Evolutionary conservation across 2,888 invertebrate genomes (phyloP), one percentile per base, ranked within the genome.

Genomic region (Encarsia formosa): DNA sequence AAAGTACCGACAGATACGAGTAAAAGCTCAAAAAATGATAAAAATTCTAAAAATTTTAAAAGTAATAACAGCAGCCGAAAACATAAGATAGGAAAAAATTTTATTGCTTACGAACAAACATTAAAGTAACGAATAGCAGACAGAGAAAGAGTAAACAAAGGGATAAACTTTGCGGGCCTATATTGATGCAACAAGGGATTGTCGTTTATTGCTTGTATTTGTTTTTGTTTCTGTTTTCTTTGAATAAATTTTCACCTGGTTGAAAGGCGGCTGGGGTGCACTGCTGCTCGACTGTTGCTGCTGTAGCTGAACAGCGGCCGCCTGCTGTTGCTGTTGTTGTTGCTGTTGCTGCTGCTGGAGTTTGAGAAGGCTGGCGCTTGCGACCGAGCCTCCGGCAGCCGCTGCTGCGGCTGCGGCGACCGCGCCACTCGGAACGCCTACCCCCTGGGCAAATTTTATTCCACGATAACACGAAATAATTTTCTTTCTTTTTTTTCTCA

Each of bases 291-390:
- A 66, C 66, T 34, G 67, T 55, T 71, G 71, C 59, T 69, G 70
- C 56, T 70, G 70, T 59, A 68, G 67, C 56, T 71, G 65, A 56
- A 61, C 63, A 26, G 65, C 59, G 59, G 50, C 62, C 57, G 67
- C 66, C 47, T 70, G 71, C 51, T 70, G 70, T 49, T 70, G 70
- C 54, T 72, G 68, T 57, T 73, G 47, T 52, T 54, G 61, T 57
- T 69, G 68, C 44, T 70, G 69, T 49, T 67, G 69, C 54, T 70
- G 71, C 58, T 71, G 71, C 53, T 71, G 71, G 51, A 73, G 69
- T 58, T 73, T 74, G 59, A 74, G 64, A 39, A 74, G 68, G 57
- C 73, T 73, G 62, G 73, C 67, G 61, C 71, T 73, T 62, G 70
- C 65, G 53, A 73, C 73, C 51, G 73, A 70, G 62, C 73, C 73